These are phyloP conservation scores for Drosophila peninsularis DNA, from an alignment of 2,888 invertebrate genomes.

Conservation along the genomic window DNA sequence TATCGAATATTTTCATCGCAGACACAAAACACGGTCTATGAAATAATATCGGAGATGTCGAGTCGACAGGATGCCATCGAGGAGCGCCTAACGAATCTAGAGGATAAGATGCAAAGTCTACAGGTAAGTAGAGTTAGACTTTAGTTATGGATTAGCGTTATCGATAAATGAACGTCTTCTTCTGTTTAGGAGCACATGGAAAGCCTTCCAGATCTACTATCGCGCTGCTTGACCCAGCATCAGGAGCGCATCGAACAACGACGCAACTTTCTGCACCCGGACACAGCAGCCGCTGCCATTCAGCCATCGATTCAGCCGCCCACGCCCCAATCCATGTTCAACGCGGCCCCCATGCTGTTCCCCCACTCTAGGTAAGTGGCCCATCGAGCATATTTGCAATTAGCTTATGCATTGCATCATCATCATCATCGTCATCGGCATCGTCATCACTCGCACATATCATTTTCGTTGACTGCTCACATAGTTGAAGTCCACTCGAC, in stretches of 20 bases:
- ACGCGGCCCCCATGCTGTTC: conserved; percentile 85
- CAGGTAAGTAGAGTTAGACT: conserved; percentile 86
- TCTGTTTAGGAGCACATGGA: conserved; percentile 90
- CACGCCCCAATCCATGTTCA: conserved; percentile 85
- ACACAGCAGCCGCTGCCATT: conserved; percentile 89
- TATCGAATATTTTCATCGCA: conserved; percentile 83
- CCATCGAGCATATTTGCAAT: not conserved
- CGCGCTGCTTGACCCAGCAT: conserved; percentile 90
- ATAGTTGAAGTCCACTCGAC: conserved; percentile 31
- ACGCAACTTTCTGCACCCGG: conserved; percentile 94
- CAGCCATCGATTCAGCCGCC: conserved; percentile 83
- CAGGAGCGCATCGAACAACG: conserved; percentile 93
- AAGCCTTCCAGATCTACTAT: conserved; percentile 92
- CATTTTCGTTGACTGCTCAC: conserved; percentile 28
- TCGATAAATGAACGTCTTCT: conserved; percentile 23
- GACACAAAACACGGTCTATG: conserved; percentile 99
- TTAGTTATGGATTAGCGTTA: not conserved
- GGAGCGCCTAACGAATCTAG: conserved; percentile 95
- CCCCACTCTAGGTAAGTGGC: conserved; percentile 87
- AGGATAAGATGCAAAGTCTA: conserved; percentile 94
- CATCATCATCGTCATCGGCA: conserved; percentile 14
- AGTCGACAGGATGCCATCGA: conserved; percentile 96
- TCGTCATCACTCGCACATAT: conserved; percentile 4
- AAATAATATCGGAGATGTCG: conserved; percentile 99
- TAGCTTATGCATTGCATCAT: conserved; percentile 17